Percentiles rank a stretch among this genome's conserved stretches.
Conservation (phyloP, 2,888 invertebrate species). For the Melanargia galathea region DNA sequence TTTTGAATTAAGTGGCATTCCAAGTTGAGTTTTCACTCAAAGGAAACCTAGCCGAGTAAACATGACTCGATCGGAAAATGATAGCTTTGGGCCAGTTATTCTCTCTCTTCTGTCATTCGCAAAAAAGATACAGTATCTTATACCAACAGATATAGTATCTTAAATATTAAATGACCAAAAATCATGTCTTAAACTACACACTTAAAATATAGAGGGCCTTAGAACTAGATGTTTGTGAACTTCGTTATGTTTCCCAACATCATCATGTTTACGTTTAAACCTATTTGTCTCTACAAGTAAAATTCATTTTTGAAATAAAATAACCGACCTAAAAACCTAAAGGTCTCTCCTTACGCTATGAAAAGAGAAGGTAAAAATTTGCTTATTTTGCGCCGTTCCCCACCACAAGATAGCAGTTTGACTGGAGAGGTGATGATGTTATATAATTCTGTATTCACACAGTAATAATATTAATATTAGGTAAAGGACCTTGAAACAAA, state of each 20-base stretch:
- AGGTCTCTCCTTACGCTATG: slow-evolving; percentile 42
- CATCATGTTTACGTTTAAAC: slow-evolving; percentile 37
- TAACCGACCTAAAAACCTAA: slow-evolving; percentile 48
- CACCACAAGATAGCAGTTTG: background rate
- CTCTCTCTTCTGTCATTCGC: no score
- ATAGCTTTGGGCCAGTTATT: no score
- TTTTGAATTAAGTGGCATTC: no score
- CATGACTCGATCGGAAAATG: no score
- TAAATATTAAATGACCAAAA: no score
- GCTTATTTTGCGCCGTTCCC: slow-evolving; percentile 44
- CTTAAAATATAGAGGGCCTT: slow-evolving; percentile 28
- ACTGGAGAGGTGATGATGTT: background rate
- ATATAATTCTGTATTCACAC: background rate
- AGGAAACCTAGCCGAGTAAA: no score
- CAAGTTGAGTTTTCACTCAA: no score
- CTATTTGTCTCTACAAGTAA: slow-evolving; percentile 43
- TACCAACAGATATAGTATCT: no score
- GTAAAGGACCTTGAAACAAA: no score
- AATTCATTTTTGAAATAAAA: slow-evolving; percentile 48
- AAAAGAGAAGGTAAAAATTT: slow-evolving; percentile 43
- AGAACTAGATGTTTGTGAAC: slow-evolving; percentile 35
- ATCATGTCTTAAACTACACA: slow-evolving; percentile 10
- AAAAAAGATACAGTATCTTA: no score
- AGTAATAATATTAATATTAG: no score
- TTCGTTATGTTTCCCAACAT: no score